Evolutionary conservation across 2,113 vertebrate genomes (phyloP), one percentile per base, ranked within the genome.

Genomic region (Fulmarus glacialis): DNA sequence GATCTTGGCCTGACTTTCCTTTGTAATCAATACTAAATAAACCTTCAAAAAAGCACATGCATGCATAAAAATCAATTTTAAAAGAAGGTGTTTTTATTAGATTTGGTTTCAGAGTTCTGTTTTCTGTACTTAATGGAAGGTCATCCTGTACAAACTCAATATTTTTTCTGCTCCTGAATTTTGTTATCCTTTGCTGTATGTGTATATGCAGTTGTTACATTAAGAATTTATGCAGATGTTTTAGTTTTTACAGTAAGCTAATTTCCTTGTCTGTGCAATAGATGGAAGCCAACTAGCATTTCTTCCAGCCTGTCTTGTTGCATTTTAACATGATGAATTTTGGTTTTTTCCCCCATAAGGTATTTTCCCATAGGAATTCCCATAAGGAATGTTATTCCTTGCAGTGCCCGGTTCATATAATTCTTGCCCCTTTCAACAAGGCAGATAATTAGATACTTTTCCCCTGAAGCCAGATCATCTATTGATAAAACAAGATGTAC

Each of bases 51-150:
- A 50, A 88, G 47, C 67, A 82, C 8, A 80, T 64, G 53, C 29
- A 73, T 66, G 66, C 42, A 92, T 82, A 81, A 91, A 96, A 91
- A 50, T 27, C 32, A n/a, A 47, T 59, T 15, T 83, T 62, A 23
- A 12, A 21, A 12, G 30, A 47, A 72, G 15, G 29, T 90, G 50
- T 63, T 96, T 96, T 96, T 94, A 78, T 74, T 92, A 96, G 86
- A 36, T 93, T 63, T 89, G 27, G 42, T 95, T 97, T 96, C 87
- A 88, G 53, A 68, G 72, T 78, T 91, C 68, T 95, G 93, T 90
- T 93, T 96, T 95, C 89, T 96, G 71, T 94, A 90, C 82, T 82
- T 67, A 96, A 90, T 56, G 55, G 62, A 91, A 87, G 63, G 87
- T 77, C 89, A 91, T 90, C 26, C 45, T 93, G 78, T 67, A 91